Evolutionary conservation across 2,113 vertebrate species (phyloP).

Genomic region (Shinisaurus crocodilurus): DNA sequence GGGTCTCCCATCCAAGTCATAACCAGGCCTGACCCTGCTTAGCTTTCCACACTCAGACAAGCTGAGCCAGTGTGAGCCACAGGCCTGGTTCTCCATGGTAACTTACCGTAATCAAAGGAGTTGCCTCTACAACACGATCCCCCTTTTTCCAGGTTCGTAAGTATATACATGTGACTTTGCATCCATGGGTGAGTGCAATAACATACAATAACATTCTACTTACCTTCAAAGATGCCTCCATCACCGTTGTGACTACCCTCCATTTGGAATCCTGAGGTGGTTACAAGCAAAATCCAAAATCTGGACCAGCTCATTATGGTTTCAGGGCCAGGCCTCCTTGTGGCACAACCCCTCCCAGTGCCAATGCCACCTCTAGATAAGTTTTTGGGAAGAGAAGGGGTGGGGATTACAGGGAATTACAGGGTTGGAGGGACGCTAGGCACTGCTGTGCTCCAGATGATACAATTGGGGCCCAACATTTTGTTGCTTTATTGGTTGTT

Average conservation of each 20-base stretch:
- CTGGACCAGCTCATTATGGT: too few relatives aligned
- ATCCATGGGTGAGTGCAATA: too few relatives aligned
- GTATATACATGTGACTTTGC: not conserved
- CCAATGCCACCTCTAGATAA: not conserved
- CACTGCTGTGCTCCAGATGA: not conserved
- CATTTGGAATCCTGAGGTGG: not conserved
- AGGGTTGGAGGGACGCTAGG: not conserved
- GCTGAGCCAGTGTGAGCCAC: too few relatives aligned
- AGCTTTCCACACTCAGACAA: too few relatives aligned
- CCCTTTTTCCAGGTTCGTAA: not conserved
- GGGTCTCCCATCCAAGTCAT: too few relatives aligned
- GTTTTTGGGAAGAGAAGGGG: not conserved
- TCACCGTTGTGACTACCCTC: not conserved
- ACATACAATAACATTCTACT: too few relatives aligned
- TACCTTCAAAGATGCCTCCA: not conserved
- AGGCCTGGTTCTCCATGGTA: too few relatives aligned
- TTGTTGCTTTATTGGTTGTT: not conserved
- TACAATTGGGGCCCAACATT: not conserved
- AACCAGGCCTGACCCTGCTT: too few relatives aligned
- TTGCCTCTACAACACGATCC: too few relatives aligned
- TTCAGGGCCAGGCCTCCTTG: not conserved
- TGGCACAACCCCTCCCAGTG: not conserved
- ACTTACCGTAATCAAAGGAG: not conserved
- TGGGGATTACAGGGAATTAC: too few relatives aligned
- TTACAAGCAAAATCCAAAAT: not conserved